phyloP scores from a whole-genome alignment of 2,113 vertebrate species.

The Malurus elegans region DNA sequence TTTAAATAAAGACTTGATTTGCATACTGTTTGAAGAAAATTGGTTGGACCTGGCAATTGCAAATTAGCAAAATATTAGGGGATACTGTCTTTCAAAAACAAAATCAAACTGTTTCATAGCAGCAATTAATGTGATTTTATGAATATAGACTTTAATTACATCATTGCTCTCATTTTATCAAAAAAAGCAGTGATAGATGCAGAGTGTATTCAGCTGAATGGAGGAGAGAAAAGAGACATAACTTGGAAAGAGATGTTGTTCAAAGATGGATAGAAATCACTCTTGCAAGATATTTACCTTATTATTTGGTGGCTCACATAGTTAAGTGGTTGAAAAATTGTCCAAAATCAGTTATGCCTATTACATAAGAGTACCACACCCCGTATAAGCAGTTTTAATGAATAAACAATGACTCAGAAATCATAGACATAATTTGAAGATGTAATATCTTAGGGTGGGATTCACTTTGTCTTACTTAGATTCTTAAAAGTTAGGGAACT shows the following conservation, averaged over 20 bases:
- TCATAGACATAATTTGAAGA: not conserved
- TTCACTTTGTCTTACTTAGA: not conserved
- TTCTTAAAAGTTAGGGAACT: not conserved
- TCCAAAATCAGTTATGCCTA: constrained; percentile 42
- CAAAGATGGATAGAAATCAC: not conserved
- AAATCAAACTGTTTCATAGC: not conserved
- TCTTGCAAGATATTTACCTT: constrained; percentile 10
- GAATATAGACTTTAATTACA: not conserved
- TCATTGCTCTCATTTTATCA: not conserved
- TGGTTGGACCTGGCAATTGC: not conserved
- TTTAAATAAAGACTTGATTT: not conserved
- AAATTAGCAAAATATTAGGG: not conserved
- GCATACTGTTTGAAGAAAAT: not conserved
- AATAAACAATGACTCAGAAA: constrained; percentile 37
- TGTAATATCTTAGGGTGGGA: not conserved
- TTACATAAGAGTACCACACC: constrained; percentile 59
- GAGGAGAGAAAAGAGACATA: not conserved
- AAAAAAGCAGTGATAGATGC: not conserved
- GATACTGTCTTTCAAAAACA: not conserved
- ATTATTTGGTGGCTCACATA: constrained; percentile 16
- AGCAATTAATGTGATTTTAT: not conserved
- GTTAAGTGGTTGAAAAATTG: constrained; percentile 35
- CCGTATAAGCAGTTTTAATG: constrained; percentile 52
- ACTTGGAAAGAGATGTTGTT: not conserved
- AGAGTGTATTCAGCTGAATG: not conserved